Base-by-base conservation (phyloP, 2,797 vertebrate species). In the Sebastes minor region DNA sequence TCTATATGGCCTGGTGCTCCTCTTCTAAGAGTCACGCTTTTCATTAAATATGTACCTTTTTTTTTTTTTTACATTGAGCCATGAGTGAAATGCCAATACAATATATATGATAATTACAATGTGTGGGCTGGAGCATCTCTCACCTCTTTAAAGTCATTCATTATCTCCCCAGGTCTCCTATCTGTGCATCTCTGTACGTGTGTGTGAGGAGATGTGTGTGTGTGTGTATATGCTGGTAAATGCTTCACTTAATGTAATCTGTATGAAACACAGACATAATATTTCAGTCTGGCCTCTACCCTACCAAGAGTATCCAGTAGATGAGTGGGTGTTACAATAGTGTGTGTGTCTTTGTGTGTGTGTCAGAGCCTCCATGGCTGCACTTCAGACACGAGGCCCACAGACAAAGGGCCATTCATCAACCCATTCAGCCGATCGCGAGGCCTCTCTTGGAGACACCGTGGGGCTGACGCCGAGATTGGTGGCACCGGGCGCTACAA, bases 101-200 rank as follows among this genome's bases (percentile, higher is more conserved):
- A 92, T 94, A 92, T 93, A 92, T 94, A 94, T 94, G 94, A 87
- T 95, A 93, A 95, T 94, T 81, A 83, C 76, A 55, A 57, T 62
- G 81, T 66, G 81, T 81, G 73, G 78, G 78, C 57, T 63, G 73
- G 22, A 68, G 80, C 78, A 86, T 83, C 78, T 83, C 81, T 67
- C 76, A 86, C 66, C 86, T 85, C 76, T 87, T 91, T 91, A 82
- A 90, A 92, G 83, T 87, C 56, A 78, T 87, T 92, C 81, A 93
- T 91, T 89, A 88, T 85, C 74, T 76, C 68, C 57, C 8, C 14
- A 12, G n/a, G 66, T 84, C 78, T 75, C 6, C 27, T 74, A 28
- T 91, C 46, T 75, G 49, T 35, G 75, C n/a, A 68, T 78, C 20
- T 76, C 0, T 28, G 12, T 25, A 0, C 62, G 33, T 55, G 55